These are phyloP conservation scores for Agrochola circellaris DNA, from an alignment of 2,888 invertebrate genomes.

Conservation along the genomic window DNA sequence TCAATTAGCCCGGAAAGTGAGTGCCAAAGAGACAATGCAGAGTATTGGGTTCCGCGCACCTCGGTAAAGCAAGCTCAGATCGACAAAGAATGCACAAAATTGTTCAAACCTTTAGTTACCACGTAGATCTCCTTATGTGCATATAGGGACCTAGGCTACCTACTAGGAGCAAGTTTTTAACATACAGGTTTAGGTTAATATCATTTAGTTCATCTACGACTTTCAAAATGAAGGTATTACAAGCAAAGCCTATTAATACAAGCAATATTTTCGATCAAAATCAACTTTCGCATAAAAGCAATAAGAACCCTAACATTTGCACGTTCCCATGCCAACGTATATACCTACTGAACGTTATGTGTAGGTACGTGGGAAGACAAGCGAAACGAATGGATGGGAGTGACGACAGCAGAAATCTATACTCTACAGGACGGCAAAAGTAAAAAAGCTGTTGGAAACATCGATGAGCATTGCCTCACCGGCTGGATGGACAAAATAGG, in stretches of 20 bases:
- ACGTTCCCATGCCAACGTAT: neutral
- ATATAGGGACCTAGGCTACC: neutral
- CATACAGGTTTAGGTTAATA: neutral
- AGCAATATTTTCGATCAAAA: neutral
- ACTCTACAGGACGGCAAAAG: slow-evolving; percentile 46
- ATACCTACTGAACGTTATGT: neutral
- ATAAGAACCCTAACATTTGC: neutral
- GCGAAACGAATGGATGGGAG: slow-evolving; percentile 42
- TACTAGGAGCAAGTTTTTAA: neutral
- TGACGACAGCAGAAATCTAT: slow-evolving; percentile 58
- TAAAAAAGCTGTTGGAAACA: slow-evolving; percentile 61
- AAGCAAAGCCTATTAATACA: neutral
- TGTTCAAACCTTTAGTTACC: neutral
- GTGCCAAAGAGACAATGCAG: slow-evolving; percentile 76
- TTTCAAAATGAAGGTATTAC: neutral
- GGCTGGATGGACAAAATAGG: slow-evolving; percentile 61
- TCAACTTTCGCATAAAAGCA: neutral
- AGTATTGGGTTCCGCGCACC: slow-evolving; percentile 62
- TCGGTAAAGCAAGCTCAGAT: slow-evolving; percentile 8
- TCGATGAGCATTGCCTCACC: slow-evolving; percentile 62
- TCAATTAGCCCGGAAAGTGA: slow-evolving; percentile 84
- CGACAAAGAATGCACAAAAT: slow-evolving; percentile 19
- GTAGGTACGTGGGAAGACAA: slow-evolving; percentile 24
- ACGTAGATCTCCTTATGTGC: neutral
- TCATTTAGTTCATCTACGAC: neutral